Conservation (phyloP, 2,113 vertebrate genomes). For the Raja brachyura region DNA sequence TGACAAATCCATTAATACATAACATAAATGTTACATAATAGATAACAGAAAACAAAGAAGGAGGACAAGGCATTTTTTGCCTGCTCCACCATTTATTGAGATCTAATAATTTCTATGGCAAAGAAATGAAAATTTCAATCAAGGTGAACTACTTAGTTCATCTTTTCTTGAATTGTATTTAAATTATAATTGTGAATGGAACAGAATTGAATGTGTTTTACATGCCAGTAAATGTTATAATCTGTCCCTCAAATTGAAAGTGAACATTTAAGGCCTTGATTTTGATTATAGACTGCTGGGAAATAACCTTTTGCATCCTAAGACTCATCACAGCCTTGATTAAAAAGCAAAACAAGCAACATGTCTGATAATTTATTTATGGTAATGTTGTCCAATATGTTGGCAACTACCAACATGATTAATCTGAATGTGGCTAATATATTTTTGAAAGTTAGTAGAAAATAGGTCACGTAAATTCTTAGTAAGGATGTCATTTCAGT, state of each 20-base stretch:
- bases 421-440: neutral
- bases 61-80: no score
- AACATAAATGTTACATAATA: no score
- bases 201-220: neutral
- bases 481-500: neutral
- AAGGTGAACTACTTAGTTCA: neutral
- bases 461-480: neutral
- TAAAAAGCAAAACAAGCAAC: conserved; percentile 6
- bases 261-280: conserved; percentile 13
- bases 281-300: neutral
- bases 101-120: neutral
- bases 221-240: neutral
- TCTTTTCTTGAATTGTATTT: neutral
- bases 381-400: neutral
- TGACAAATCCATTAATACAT: no score
- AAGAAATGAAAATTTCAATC: neutral
- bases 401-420: neutral
- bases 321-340: neutral
- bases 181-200: neutral
- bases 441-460: conserved; percentile 14
- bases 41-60: no score
- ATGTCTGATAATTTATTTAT: conserved; percentile 11
- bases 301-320: neutral
- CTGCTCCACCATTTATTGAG: no score
- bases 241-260: neutral